Base-by-base conservation (phyloP, 2,888 invertebrate species). In the Raillietiella orientalis region DNA sequence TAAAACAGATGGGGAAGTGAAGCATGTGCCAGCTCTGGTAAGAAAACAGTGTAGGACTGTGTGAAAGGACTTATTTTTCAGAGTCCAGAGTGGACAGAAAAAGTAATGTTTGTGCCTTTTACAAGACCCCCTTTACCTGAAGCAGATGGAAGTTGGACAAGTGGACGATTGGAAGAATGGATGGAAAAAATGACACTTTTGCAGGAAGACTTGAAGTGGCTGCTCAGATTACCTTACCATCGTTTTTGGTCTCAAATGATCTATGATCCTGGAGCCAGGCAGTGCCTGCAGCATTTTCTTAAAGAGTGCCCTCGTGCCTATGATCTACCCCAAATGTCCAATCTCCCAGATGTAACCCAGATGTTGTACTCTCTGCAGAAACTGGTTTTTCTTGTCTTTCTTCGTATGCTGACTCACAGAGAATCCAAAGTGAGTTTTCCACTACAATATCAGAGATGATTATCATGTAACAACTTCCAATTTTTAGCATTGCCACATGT, bases 371-470 rank as follows among this genome's bases (percentile, higher is more conserved):
- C 55, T 26, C 38, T 59, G 9, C 47, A 52, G 29, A 39, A 44
- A 21, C 42, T 52, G 11, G 58, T 72, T 27, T 59, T 75, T 25
- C 49, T 65, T 13, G 51, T 72, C 5, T 63, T 67, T 38, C 56
- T 66, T 34, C 58, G 82, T 37, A 55, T 84, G 34, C 55, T 70
- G 6, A 74, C 71, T 8, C 63, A 63, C 43, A 65, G 62, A 36
- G 71, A 75, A 42, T 65, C 65, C 10, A 58, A 62, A 46, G 66
- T 66, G 41, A 41, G 38, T 26, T 19, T 9, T 27, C 4, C 9
- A 14, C 11, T 22, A 9, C 15, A 21, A 22, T 24, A 17, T 17
- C 19, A 17, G 19, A 17, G n/a, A 17, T 8, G 6, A 17, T n/a
- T 17, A n/a, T 6, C 6, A n/a, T 6, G 6, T 6, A 17, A 6